Evolutionary conservation across 2,113 vertebrate genomes (phyloP), one percentile per base, ranked within the genome.

Genomic region (Nyctibius bracteatus): DNA sequence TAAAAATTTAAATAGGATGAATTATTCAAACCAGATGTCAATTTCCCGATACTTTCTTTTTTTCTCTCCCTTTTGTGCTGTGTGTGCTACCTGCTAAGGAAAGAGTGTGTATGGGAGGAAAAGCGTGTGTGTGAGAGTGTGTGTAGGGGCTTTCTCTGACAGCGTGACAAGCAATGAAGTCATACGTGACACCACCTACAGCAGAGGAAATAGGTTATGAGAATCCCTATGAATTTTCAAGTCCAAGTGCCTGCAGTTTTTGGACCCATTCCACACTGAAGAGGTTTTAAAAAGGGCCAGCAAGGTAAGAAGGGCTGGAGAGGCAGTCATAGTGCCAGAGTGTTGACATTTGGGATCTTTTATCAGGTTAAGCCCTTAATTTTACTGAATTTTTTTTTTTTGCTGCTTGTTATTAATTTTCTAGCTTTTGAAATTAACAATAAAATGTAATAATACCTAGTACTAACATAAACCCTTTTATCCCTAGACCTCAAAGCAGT

Each of bases 401-500:
- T 21, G 2, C 82, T 84, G 15, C 16, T 94, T 94, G 51, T 91
- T 96, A 86, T 82, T 92, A 1, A 62, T 96, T 75, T 90, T 95
- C 58, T 68, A 94, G 83, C 77, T 81, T 94, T 94, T 87, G 83
- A 97, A 96, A 96, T 97, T 89, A 96, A 86, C 57, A 95, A 86
- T 92, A 85, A 92, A 94, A 89, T 62, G 81, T 87, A 96, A 81
- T 95, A 96, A 94, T 95, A 87, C 81, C 81, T 89, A 61, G 25
- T 72, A 79, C 58, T 84, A 92, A 65, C 74, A 92, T 70, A 96
- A 94, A 65, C 51, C 67, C 80, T 97, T 96, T 96, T 93, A 96
- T 95, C 88, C 92, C 66, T 85, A 85, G 77, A 95, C 96, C 95
- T 96, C 96, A 97, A 97, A 96, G 92, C 35, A 65, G 54, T 72